phyloP scores from a whole-genome alignment of 37 sponge, comb jelly and placozoan species.

The Haliclona indistincta region DNA sequence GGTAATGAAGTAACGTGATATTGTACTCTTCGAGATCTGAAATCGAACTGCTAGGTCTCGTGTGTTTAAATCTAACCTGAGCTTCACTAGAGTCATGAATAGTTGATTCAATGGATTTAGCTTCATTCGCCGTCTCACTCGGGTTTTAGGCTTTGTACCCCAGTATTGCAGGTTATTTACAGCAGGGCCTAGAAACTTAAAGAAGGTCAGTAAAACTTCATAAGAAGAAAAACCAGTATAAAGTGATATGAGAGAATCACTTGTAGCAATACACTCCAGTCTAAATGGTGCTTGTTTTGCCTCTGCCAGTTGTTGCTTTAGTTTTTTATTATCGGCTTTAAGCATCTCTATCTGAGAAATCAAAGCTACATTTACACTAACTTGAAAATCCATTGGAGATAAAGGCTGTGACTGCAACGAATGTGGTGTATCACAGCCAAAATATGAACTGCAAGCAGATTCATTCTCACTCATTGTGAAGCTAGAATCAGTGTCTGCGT shows the following conservation, averaged over 20 bases:
- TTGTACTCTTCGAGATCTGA: conserved; percentile 16
- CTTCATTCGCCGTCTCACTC: not conserved
- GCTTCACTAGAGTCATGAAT: conserved; percentile 13
- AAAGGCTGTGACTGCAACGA: too few relatives aligned
- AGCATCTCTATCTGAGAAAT: conserved; percentile 27
- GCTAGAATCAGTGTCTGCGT: too few relatives aligned
- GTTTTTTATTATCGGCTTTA: conserved; percentile 20
- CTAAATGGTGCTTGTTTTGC: conserved; percentile 10
- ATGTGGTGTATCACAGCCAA: too few relatives aligned
- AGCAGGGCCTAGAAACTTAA: conserved; percentile 31
- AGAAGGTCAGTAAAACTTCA: conserved; percentile 20
- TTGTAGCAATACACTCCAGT: conserved; percentile 5
- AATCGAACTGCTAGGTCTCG: conserved; percentile 36
- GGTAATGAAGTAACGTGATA: conserved; percentile 36
- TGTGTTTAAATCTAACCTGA: conserved; percentile 17
- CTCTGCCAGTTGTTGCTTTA: not conserved
- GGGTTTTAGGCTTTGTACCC: not conserved
- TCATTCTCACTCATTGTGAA: too few relatives aligned
- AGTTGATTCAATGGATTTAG: conserved; percentile 25
- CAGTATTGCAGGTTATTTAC: conserved; percentile 36
- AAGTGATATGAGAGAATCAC: conserved; percentile 10
- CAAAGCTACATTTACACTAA: conserved; percentile 33
- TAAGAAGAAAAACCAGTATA: conserved; percentile 33
- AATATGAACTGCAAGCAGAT: too few relatives aligned
- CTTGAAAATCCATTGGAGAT: too few relatives aligned